phyloP scores from a whole-genome alignment of 2,797 vertebrate genomes.

The Labroides dimidiatus region DNA sequence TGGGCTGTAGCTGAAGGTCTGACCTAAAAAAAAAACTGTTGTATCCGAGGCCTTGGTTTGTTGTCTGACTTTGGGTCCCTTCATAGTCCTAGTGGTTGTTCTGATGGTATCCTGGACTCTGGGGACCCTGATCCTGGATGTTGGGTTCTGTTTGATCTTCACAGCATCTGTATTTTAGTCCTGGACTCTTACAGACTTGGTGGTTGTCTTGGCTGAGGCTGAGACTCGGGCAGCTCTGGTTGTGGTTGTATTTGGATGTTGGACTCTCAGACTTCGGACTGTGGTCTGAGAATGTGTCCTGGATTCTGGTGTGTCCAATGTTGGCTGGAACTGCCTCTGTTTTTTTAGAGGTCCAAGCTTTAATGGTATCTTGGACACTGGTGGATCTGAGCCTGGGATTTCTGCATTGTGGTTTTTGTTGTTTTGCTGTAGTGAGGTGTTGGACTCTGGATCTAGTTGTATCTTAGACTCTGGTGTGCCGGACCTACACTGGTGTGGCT shows the following conservation, averaged over 20 bases:
- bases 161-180: constrained; percentile 1
- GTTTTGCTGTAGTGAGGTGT: not conserved
- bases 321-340: constrained; percentile 14
- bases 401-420: not conserved
- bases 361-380: constrained; percentile 4
- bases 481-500: not conserved
- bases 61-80: no score
- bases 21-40: no score
- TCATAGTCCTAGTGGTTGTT: not conserved
- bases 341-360: not conserved
- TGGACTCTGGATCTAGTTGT: not conserved
- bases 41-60: no score
- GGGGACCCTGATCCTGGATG: not conserved
- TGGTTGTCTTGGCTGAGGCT: not conserved
- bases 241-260: not conserved
- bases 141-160: not conserved
- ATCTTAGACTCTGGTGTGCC: not conserved
- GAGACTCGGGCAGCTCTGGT: not conserved
- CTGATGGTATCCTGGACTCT: not conserved
- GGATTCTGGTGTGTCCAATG: not conserved
- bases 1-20: no score
- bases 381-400: not conserved
- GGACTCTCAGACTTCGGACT: not conserved
- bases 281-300: not conserved
- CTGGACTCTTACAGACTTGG: not conserved